A percentile compares a stretch with the other conserved stretches of the same genome.
These are phyloP conservation scores for Acrossocheilus wenchowensis DNA, from an alignment of 2,797 vertebrate genomes.

Conservation along the genomic window DNA sequence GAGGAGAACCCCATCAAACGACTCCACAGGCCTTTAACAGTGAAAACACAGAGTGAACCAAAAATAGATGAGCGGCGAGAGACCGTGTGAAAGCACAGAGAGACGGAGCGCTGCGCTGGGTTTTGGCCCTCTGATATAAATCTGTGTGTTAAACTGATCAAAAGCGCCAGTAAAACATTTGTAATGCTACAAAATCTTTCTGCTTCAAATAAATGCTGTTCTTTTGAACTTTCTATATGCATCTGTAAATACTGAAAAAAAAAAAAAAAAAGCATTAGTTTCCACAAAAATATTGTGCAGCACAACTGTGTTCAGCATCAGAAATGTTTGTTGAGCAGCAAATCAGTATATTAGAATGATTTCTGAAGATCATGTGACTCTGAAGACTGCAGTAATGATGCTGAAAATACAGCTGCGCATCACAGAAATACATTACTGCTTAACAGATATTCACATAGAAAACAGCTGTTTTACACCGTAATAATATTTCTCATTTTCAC, in stretches of 20 bases:
- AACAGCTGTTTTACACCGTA: not conserved
- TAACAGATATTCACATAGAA: not conserved
- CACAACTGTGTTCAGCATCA: not conserved
- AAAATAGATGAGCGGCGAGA: not conserved
- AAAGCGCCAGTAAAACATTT: not conserved
- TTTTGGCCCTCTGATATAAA: not conserved
- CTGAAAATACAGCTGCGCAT: not conserved
- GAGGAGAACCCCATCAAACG: not conserved
- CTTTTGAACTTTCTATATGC: not conserved
- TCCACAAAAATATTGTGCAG: not conserved
- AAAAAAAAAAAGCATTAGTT: not conserved
- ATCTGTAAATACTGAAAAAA: not conserved
- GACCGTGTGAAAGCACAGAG: not conserved
- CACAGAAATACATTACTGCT: not conserved
- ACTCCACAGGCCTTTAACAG: not conserved
- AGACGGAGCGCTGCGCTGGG: too few relatives aligned
- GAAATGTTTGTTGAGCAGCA: not conserved
- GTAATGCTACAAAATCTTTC: accelerated
- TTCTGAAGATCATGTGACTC: not conserved
- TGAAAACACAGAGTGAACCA: not conserved
- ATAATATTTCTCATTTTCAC: not conserved
- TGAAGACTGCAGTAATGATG: not conserved
- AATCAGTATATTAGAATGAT: not conserved
- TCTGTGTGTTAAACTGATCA: not conserved
- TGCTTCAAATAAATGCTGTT: not conserved